A percentile compares a stretch with the other conserved stretches of the same genome.
These are phyloP conservation scores for Andrena trimmerana DNA, from an alignment of 2,888 invertebrate genomes.

Conservation along the genomic window DNA sequence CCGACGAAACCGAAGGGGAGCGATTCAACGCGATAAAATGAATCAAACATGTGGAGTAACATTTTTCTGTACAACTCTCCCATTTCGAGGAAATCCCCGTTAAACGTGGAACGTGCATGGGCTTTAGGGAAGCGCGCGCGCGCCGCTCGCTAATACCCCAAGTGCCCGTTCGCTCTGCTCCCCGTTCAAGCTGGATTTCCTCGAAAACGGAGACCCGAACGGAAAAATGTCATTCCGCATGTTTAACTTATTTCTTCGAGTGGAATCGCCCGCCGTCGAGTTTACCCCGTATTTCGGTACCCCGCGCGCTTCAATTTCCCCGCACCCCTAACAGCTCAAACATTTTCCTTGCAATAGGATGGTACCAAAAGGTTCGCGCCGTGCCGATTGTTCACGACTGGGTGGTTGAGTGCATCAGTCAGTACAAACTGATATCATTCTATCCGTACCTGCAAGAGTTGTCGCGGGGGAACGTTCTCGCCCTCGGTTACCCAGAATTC, in stretches of 20 bases:
- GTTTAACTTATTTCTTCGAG: neutral
- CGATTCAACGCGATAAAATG: neutral
- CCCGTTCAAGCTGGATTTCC: neutral
- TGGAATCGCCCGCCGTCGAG: neutral
- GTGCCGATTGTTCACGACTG: slow-evolving; percentile 75
- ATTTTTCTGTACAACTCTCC: neutral
- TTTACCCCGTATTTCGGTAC: neutral
- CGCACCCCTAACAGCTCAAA: neutral
- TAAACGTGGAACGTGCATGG: neutral
- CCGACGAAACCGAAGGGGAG: neutral
- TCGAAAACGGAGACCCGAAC: neutral
- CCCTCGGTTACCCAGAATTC: slow-evolving; percentile 71
- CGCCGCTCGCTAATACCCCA: no score
- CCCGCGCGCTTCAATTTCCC: neutral
- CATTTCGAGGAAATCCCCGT: neutral
- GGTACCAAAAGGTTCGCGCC: slow-evolving; percentile 57
- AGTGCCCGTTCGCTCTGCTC: neutral
- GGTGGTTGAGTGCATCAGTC: slow-evolving; percentile 78
- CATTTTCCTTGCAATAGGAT: slow-evolving; percentile 18
- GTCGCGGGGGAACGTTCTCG: slow-evolving; percentile 58
- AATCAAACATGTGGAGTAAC: neutral
- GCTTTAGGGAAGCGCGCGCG: no score
- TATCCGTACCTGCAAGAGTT: slow-evolving; percentile 69
- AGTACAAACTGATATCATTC: slow-evolving; percentile 74
- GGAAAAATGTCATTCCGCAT: neutral